Evolutionary conservation across 2,797 vertebrate genomes (phyloP), one percentile per base, ranked within the genome.

Genomic region (Girardinus metallicus): DNA sequence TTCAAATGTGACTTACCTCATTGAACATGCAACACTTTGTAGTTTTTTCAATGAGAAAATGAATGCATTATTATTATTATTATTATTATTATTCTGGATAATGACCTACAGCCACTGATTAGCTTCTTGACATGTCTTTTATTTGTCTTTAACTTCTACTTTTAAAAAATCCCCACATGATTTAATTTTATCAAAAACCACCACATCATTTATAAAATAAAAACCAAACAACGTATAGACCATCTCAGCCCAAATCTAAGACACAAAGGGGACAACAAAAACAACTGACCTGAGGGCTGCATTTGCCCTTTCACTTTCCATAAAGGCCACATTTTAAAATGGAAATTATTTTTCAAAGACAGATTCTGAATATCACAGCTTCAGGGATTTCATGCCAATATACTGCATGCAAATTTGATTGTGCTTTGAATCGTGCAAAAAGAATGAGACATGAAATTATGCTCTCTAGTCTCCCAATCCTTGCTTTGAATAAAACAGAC

Each of bases 261-360:
- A 76, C 55, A 8, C 51, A 80, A 74, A 72, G 23, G 44, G 44
- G 74, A 77, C 72, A 79, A 72, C 55, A 23, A 53, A 80, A 64
- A 49, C 34, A 1, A 72, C n/a, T 57, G 60, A 75, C 73, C 83
- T 80, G 80, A 84, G 82, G 79, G 82, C 41, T 75, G 51, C 39
- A 66, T 79, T 46, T 88, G 79, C 80, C 85, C 83, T 88, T 90
- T 85, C 64, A 77, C 74, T 85, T 87, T 80, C 78, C 73, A 77
- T 83, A 82, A 87, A 87, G 76, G 80, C 89, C 80, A 88, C 51
- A 79, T 83, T 87, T 78, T 81, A 62, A 85, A 85, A 84, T 72
- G 70, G 51, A 76, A 84, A 85, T 75, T 6, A 36, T 80, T 80
- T 83, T 84, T 66, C 53, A 72, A 10, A 77, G 23, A 77, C 55